phyloP scores from a whole-genome alignment of 2,888 invertebrate genomes.

The Agapetus fuscipes region DNA sequence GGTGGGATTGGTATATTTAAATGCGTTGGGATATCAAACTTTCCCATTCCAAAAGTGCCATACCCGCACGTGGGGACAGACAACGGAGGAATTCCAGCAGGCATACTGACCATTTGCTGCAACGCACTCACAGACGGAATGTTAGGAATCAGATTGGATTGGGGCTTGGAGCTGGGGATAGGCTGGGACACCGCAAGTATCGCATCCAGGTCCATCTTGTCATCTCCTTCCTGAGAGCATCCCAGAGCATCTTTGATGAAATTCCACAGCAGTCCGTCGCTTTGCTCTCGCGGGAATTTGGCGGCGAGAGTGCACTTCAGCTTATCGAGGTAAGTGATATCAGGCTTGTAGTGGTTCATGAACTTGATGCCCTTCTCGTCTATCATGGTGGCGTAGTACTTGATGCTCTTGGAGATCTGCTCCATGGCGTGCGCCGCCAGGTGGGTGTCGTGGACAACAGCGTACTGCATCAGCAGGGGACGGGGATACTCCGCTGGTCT shows the following conservation, averaged over 20 bases:
- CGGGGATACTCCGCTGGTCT: conserved; percentile 87
- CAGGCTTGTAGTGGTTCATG: conserved; percentile 55
- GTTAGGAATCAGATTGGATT: conserved; percentile 34
- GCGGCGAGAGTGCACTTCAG: conserved; percentile 70
- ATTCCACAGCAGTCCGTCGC: conserved; percentile 69
- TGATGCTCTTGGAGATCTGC: conserved; percentile 77
- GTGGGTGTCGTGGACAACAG: conserved; percentile 70
- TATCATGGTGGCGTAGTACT: conserved; percentile 62
- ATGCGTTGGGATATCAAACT: conserved; percentile 45
- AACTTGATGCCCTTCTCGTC: conserved; percentile 41
- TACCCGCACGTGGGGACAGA: conserved; percentile 34
- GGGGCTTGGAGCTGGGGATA: conserved; percentile 38
- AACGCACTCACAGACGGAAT: conserved; percentile 43
- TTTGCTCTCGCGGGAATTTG: conserved; percentile 74
- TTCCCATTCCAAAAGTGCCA: conserved; percentile 43
- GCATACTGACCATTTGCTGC: conserved; percentile 44
- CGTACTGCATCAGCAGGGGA: conserved; percentile 84
- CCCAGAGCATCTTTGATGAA: conserved; percentile 67
- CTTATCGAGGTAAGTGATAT: conserved; percentile 74
- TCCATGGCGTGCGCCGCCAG: conserved; percentile 72
- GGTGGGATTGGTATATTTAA: conserved; percentile 51
- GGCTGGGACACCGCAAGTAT: conserved; percentile 49
- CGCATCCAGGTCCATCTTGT: conserved; percentile 53
- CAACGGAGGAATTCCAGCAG: conserved; percentile 42
- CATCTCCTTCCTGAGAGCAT: conserved; percentile 55